Evolutionary conservation across 1,140 invertebrate genomes (phyloP), one percentile per base, ranked within the genome.

Genomic region (Drosophila pectinifera): DNA sequence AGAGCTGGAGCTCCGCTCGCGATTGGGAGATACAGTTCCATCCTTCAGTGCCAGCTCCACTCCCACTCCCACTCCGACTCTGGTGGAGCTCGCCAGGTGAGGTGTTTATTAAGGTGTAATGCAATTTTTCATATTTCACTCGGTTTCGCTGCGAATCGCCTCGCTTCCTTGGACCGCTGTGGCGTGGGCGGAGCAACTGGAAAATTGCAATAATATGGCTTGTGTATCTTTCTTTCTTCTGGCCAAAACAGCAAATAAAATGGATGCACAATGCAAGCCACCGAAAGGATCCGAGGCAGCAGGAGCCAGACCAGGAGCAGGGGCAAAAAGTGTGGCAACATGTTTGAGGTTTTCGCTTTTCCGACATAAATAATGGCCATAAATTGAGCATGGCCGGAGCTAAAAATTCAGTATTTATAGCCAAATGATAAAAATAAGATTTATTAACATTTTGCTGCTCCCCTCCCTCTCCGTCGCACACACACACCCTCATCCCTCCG

Each of bases 371-470:
- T 92, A 92, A 92, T 91, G 91, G 88, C 90, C 91, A 92, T 92
- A 92, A 92, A 92, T 92, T 91, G 91, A 89, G 85, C 89, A 91
- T 91, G 91, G 91, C 84, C 84, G 84, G 84, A 89, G 84, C 91
- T 92, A 92, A 92, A 92, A 92, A 91, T 92, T 92, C 91, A 92
- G 88, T 92, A 92, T 92, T 92, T 92, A 92, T 92, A 91, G 91
- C 91, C 88, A 73, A 92, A 91, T 92, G 91, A 92, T 92, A 92
- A 92, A 92, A 92, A 92, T 92, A 91, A 92, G 91, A 92, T 92
- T 92, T 92, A 92, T 92, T 92, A 92, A 92, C 91, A 86, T 92
- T 92, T 89, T 80, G 81, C 79, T 78, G 81, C 72, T 53, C 81
- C 80, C 84, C 72, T 57, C 42, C 43, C 56, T 39, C 31, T 13